A percentile compares a stretch with the other conserved stretches of the same genome.
These are phyloP conservation scores for Oxyteleia sp. DNA, from an alignment of 2,888 invertebrate species.

Conservation along the genomic window DNA sequence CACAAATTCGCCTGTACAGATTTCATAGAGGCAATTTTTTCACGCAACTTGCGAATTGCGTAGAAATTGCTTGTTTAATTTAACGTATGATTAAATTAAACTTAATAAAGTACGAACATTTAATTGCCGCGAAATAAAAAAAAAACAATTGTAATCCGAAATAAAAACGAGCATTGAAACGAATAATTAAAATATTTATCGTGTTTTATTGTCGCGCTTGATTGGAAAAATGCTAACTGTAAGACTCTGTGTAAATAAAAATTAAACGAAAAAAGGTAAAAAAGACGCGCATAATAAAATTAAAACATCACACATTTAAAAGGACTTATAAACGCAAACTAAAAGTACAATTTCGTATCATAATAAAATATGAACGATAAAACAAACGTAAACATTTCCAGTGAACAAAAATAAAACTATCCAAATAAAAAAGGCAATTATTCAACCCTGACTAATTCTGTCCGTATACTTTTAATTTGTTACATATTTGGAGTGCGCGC, in stretches of 20 bases:
- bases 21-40: too few species aligned
- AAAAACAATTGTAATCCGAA: too few species aligned
- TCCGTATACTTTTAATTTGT: constrained; percentile 28
- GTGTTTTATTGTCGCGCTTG: too few species aligned
- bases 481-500: constrained; percentile 20
- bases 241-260: constrained; percentile 2
- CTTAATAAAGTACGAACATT: too few species aligned
- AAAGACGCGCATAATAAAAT: constrained; percentile 1
- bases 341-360: constrained; percentile 8
- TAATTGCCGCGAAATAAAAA: too few species aligned
- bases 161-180: too few species aligned
- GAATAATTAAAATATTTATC: too few species aligned
- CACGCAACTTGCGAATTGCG: too few species aligned
- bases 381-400: background rate
- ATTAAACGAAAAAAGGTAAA: too few species aligned
- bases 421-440: constrained; percentile 16
- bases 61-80: too few species aligned
- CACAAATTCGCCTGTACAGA: too few species aligned
- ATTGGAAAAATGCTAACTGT: background rate
- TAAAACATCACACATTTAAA: background rate
- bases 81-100: too few species aligned
- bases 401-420: constrained; percentile 8
- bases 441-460: constrained; percentile 27
- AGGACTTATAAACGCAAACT: background rate
- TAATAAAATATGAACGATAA: constrained; percentile 29